phyloP scores from a whole-genome alignment of 1,140 invertebrate genomes.

The Hermatobates lingyangjiaoensis region DNA sequence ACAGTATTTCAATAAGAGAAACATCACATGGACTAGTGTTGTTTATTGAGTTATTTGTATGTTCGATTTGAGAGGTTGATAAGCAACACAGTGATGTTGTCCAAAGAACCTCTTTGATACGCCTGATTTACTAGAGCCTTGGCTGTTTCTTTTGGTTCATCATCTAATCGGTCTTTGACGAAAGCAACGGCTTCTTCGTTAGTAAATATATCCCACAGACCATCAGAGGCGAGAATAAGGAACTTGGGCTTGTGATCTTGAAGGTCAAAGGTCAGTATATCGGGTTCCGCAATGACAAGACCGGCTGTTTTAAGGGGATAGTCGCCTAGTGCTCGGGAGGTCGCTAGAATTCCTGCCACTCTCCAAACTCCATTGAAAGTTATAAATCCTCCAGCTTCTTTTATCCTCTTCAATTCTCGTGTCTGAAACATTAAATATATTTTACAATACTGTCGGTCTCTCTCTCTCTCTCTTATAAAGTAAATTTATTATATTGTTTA shows the following conservation, averaged over 20 bases:
- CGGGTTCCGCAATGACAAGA: conserved; percentile 84
- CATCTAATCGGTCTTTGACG: conserved; percentile 28
- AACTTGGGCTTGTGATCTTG: conserved; percentile 68
- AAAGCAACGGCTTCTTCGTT: conserved; percentile 87
- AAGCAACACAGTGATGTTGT: conserved; percentile 88
- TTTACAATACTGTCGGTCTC: too few relatives aligned
- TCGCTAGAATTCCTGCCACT: conserved; percentile 87
- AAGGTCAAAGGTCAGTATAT: conserved; percentile 84
- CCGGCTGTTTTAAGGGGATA: conserved; percentile 87
- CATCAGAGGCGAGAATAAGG: conserved; percentile 81
- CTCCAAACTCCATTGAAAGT: conserved; percentile 92
- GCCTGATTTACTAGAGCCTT: conserved; percentile 77
- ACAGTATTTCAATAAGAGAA: too few relatives aligned
- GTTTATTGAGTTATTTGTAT: too few relatives aligned
- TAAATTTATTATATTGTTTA: too few relatives aligned
- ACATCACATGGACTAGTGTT: too few relatives aligned
- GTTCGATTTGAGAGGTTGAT: conserved; percentile 54
- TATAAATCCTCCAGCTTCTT: conserved; percentile 81
- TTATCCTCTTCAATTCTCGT: conserved; percentile 67
- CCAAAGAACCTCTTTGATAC: conserved; percentile 76
- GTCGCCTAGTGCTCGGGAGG: conserved; percentile 83
- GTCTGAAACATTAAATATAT: conserved; percentile 36
- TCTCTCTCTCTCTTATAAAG: too few relatives aligned
- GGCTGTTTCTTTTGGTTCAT: conserved; percentile 25
- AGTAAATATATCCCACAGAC: conserved; percentile 85